Evolutionary conservation across 2,888 invertebrate species (phyloP), one percentile per base, ranked within the genome.

Genomic region (Epirrita christyi): DNA sequence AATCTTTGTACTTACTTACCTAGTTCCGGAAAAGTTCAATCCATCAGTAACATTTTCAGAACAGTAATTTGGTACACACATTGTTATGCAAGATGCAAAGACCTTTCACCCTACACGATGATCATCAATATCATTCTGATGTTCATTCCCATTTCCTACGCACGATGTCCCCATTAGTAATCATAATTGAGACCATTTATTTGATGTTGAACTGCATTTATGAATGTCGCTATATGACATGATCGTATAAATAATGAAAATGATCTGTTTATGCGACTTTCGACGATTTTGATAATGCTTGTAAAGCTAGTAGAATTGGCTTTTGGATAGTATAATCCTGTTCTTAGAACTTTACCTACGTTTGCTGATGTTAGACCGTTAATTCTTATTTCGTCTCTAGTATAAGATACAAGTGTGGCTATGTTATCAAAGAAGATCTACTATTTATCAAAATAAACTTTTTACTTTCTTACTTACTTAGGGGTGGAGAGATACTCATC

Each of bases 31-130:
- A 21, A 21, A 21, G 2, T 21, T 21, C 2, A 3, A 21, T 21
- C 21, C 21, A 21, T 4, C 21, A 21, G 2, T 8, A 32, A 32
- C 32, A 32, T 27, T 42, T 28, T 11, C n/a, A 1, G 2, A 15
- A 1, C 34, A 42, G 13, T 36, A 32, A 47, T 54, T 55, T 28
- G 37, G 32, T 56, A 27, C 29, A 38, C 36, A 46, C 42, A 47
- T 44, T 57, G 29, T 62, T 61, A 62, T 44, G 58, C 29, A 46
- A 44, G 38, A 40, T 54, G 58, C 55, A 21, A 21, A 57, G 71
- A 82, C 86, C 84, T 86, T 84, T 86, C 83, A 84, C 85, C 84
- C 76, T 57, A 61, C 64, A 59, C 68, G 70, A 77, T 74, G 64
- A 76, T 75, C 71, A 49, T 53, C 49, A 48, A n/a, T n/a, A 53